Base-by-base conservation (phyloP, 2,888 invertebrate genomes). In the Lycaena phlaeas region DNA sequence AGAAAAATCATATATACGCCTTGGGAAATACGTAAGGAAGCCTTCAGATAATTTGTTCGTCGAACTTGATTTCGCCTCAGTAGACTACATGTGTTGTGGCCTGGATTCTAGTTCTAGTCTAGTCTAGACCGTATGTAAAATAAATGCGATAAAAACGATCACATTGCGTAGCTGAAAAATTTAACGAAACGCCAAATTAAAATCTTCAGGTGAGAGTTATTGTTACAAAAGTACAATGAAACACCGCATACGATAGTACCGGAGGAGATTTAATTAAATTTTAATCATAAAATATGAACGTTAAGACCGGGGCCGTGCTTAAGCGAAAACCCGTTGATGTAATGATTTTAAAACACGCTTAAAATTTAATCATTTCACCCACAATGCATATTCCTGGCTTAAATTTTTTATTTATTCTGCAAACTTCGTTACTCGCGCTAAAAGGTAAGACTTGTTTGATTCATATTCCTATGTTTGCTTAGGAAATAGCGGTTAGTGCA, bases 201-300 rank as follows among this genome's bases (percentile, higher is more conserved):
- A 18, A 18, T 5, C 18, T 18, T 22, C 9, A 2, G 9, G 22
- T 7, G 3, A 22, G 22, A 6, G 5, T 22, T 9, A 22, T 22
- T 22, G 22, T 22, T 22, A 3, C 5, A 5, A 22, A 2, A 22
- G 25, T 18, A 27, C 18, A 42, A 17, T 12, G 12, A 34, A 34
- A 34, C 9, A 34, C 34, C 15, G 12, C 34, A 1, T 12, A 9
- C 11, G 22, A 34, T 9, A 18, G 10, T 22, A 3, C 3, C 10
- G 36, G 27, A 40, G 10, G 15, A 40, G 41, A 38, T 48, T 48
- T 44, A 48, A 50, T 50, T 45, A 48, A 50, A 41, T 27, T 42
- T 40, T 43, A 42, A 46, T 15, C 38, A 37, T 43, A 43, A 46
- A 45, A 28, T 41, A 41, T 27, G 29, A 30, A 27, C 39, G 41